Conservation (phyloP, 2,888 invertebrate genomes). For the Drosophila sordidapex region DNA sequence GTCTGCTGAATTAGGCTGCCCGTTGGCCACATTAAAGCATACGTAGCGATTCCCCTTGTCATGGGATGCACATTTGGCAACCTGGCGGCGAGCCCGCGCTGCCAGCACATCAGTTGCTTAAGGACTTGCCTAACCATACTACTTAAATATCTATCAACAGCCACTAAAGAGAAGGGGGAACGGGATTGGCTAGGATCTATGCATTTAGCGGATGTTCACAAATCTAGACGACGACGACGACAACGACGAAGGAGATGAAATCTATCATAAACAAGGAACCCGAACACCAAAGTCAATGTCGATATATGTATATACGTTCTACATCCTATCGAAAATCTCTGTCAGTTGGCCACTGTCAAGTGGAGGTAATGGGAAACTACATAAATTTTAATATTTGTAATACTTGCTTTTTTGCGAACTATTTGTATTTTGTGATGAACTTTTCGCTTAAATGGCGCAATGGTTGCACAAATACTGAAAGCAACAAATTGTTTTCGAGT, state of each 20-base stretch:
- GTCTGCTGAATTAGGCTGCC: constrained; percentile 90
- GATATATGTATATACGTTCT: not conserved
- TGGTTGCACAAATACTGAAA: constrained; percentile 54
- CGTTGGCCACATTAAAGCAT: constrained; percentile 89
- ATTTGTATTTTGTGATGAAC: not conserved
- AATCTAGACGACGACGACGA: constrained; percentile 2
- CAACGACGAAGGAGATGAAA: not conserved
- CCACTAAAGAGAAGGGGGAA: constrained; percentile 15
- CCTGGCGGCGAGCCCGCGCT: constrained; percentile 41
- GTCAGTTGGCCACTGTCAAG: constrained; percentile 19
- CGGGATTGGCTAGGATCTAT: not conserved
- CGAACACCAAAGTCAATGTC: constrained; percentile 34
- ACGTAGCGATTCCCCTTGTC: constrained; percentile 88
- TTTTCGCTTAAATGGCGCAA: constrained; percentile 45
- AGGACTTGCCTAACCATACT: constrained; percentile 39
- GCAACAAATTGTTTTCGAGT: constrained; percentile 22
- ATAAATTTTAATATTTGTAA: not conserved
- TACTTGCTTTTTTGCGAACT: constrained; percentile 27
- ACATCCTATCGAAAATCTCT: not conserved
- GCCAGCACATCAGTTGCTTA: constrained; percentile 46
- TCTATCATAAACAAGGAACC: not conserved
- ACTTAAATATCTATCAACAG: constrained; percentile 15
- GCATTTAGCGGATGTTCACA: not conserved
- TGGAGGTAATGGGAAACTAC: not conserved
- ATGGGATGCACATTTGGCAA: constrained; percentile 79